phyloP scores from a whole-genome alignment of 2,113 vertebrate species.

The Platycercus adscitus region DNA sequence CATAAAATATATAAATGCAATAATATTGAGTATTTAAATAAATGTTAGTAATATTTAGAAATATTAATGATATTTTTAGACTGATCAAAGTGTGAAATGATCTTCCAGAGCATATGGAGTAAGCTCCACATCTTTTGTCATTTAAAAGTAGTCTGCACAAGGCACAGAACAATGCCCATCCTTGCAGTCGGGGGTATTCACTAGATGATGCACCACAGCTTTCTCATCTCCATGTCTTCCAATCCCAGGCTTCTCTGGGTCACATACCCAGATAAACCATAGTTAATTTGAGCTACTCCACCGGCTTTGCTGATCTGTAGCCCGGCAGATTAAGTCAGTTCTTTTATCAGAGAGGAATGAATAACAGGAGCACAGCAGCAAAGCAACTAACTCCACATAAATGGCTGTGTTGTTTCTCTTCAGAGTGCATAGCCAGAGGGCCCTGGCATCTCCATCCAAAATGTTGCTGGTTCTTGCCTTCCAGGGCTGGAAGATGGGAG shows the following conservation, averaged over 20 bases:
- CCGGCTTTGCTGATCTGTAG: not conserved
- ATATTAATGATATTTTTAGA: not conserved
- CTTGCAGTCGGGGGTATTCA: not conserved
- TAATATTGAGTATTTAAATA: not conserved
- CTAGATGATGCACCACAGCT: not conserved
- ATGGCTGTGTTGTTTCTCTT: not conserved
- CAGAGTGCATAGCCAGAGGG: not conserved
- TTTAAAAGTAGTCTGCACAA: not conserved
- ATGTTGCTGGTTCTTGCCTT: not conserved
- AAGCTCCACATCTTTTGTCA: not conserved
- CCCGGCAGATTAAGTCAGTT: not conserved
- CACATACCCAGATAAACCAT: not conserved
- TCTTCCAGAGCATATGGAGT: not conserved
- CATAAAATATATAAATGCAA: no score
- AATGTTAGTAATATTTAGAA: not conserved
- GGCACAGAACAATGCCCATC: not conserved
- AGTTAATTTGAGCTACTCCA: not conserved
- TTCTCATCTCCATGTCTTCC: not conserved
- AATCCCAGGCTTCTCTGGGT: not conserved
- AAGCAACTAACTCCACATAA: not conserved
- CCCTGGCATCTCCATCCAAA: not conserved
- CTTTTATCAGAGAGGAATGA: not conserved
- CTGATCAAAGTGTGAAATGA: not conserved
- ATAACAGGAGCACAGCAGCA: not conserved
- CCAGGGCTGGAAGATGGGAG: not conserved